Base-by-base conservation (phyloP, 2,888 invertebrate genomes). In the Axea sp. region DNA sequence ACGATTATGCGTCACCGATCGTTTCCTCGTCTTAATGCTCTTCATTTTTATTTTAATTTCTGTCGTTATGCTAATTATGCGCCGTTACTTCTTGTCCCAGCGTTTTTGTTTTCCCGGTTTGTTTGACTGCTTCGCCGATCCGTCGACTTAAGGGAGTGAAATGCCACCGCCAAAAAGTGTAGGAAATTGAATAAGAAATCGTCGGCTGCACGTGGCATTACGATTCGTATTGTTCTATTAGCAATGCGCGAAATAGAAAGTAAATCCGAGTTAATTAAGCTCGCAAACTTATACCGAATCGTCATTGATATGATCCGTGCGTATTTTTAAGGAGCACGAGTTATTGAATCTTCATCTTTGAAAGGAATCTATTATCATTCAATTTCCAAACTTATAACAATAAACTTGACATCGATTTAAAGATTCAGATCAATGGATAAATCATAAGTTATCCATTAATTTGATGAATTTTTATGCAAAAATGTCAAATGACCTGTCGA, bases 41-140 rank as follows among this genome's bases (percentile, higher is more conserved):
- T 91, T 91, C 91, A 91, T 91, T 91, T 91, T 91, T 91, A 91
- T 91, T 91, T 91, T 91, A 91, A 91, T 91, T 91, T 91, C 91
- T 89, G 90, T 91, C 91, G 91, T 91, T 91, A 91, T 91, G 88
- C 88, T 88, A 88, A 88, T 88, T 85, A 85, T 80, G 80, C 81
- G 80, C 83, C 84, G 83, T 84, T 83, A 83, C 83, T 83, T 86
- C 83, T 84, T 84, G 84, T 84, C 81, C 76, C 35, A 74, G 59
- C 64, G 75, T 69, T 74, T 72, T 74, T 72, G 59, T 73, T 74
- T 76, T 76, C 28, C 41, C 55, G 60, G 43, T 75, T 75, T 75
- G 69, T 69, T 69, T 31, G 60, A 43, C 55, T 69, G 68, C 28
- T 35, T 31, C 26, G 47, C 53, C 64, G 49, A 69, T 71, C 47